Evolutionary conservation across 2,797 vertebrate genomes (phyloP).

Genomic region (Coranthus polyacanthus): DNA sequence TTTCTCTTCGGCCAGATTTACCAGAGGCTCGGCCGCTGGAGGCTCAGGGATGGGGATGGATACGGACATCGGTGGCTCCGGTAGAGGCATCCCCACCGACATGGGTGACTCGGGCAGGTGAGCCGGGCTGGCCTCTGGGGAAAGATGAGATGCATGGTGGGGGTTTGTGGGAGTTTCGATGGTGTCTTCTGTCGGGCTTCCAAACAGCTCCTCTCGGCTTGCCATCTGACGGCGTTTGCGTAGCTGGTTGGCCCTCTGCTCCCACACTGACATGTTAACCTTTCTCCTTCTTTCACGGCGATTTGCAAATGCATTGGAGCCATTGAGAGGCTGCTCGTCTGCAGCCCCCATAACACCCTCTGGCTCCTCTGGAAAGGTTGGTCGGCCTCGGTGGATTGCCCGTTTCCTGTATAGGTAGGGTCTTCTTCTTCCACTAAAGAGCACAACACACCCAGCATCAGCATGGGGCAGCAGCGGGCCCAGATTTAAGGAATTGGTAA

Average conservation of each 20-base stretch:
- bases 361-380: constrained; percentile 78
- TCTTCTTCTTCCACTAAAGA: constrained; percentile 85
- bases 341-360: constrained; percentile 49
- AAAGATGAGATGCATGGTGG: constrained; percentile 65
- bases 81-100: constrained; percentile 82
- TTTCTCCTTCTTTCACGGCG: constrained; percentile 92
- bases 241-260: constrained; percentile 97
- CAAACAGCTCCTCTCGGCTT: constrained; percentile 94
- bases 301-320: constrained; percentile 75
- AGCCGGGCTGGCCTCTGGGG: constrained; percentile 78
- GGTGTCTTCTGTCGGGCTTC: constrained; percentile 80
- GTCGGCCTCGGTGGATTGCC: constrained; percentile 86
- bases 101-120: constrained; percentile 84
- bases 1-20: constrained; percentile 76
- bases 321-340: constrained; percentile 79
- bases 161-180: constrained; percentile 76
- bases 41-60: constrained; percentile 80
- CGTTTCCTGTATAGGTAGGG: constrained; percentile 88
- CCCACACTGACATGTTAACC: constrained; percentile 98
- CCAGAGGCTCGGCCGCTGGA: constrained; percentile 74
- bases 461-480: constrained; percentile 7
- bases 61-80: constrained; percentile 82
- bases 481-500: constrained; percentile 36
- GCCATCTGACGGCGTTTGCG: constrained; percentile 96
- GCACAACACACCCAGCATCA: constrained; percentile 61